Conservation (phyloP, 2,888 invertebrate genomes). For the Phortica magna region DNA sequence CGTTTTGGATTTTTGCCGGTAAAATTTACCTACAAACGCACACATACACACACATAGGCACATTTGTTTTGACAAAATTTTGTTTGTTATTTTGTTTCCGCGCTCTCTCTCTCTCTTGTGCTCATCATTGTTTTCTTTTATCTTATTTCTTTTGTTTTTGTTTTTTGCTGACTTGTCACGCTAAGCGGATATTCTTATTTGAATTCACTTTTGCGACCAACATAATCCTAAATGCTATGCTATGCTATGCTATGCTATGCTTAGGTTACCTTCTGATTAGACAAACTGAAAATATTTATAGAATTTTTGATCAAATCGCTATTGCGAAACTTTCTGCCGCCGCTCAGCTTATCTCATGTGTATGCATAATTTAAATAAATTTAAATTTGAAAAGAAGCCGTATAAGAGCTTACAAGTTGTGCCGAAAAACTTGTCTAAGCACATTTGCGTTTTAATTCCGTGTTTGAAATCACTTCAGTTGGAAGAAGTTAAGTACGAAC, state of each 20-base stretch:
- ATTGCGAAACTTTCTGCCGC: not conserved
- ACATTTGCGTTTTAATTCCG: too few relatives aligned
- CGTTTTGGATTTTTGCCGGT: constrained; percentile 59
- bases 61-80: not conserved
- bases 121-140: constrained; percentile 5
- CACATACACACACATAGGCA: not conserved
- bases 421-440: too few relatives aligned
- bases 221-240: too few relatives aligned
- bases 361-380: constrained; percentile 7
- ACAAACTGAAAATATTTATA: constrained; percentile 15
- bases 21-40: constrained; percentile 27
- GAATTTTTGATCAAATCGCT: constrained; percentile 9
- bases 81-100: not conserved
- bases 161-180: constrained; percentile 1
- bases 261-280: not conserved
- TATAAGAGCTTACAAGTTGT: too few relatives aligned
- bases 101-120: not conserved
- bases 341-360: not conserved
- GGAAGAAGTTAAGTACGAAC: too few relatives aligned
- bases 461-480: too few relatives aligned
- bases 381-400: not conserved
- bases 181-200: constrained; percentile 20
- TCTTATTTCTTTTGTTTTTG: not conserved
- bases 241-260: too few relatives aligned
- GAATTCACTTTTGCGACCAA: not conserved